These are phyloP conservation scores for Agrochola macilenta DNA, from an alignment of 2,888 invertebrate species.

Conservation along the genomic window DNA sequence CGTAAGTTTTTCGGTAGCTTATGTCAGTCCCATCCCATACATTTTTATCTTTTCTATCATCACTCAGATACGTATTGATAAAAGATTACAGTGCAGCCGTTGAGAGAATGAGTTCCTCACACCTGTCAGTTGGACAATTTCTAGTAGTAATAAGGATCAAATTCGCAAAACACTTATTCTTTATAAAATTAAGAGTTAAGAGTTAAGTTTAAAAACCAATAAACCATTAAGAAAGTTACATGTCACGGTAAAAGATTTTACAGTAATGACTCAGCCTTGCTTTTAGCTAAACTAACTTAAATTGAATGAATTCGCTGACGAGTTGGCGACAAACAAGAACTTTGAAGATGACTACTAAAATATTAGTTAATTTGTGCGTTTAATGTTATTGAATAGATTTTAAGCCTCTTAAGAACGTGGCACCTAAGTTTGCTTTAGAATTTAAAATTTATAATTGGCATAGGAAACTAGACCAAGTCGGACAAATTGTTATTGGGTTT, in stretches of 20 bases:
- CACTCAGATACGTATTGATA: not conserved
- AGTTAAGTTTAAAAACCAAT: conserved; percentile 5
- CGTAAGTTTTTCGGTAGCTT: no score
- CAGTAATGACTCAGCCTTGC: conserved; percentile 53
- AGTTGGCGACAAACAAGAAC: conserved; percentile 20
- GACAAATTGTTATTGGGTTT: no score
- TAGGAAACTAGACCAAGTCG: not conserved
- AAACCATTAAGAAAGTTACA: conserved; percentile 30
- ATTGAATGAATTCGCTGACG: conserved; percentile 48
- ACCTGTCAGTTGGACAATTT: no score
- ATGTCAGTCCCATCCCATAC: no score
- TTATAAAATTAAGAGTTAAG: not conserved
- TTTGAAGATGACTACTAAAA: conserved; percentile 35
- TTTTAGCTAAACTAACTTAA: conserved; percentile 46
- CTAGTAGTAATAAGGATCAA: no score
- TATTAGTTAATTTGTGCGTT: conserved; percentile 17
- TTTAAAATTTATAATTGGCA: not conserved
- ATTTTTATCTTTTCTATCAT: not conserved
- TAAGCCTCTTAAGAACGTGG: conserved; percentile 8
- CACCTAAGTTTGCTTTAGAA: not conserved
- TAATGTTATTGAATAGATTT: conserved; percentile 16
- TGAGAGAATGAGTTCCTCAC: no score
- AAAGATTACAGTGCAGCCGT: not conserved
- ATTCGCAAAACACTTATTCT: no score
- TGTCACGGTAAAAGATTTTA: conserved; percentile 29